These are phyloP conservation scores for Oeneis ivallda DNA, from an alignment of 2,888 invertebrate genomes.

Conservation along the genomic window DNA sequence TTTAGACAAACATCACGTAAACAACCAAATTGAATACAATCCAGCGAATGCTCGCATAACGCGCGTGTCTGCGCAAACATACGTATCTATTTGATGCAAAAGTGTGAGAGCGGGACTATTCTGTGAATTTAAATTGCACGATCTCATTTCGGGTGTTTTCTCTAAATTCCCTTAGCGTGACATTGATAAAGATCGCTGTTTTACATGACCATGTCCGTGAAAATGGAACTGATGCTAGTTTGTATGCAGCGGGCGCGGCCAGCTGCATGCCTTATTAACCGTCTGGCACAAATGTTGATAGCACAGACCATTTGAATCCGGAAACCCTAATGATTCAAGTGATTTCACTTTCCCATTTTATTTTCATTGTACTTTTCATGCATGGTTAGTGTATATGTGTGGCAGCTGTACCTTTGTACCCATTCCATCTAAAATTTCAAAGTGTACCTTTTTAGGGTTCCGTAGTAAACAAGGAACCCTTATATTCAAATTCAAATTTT, in stretches of 20 bases:
- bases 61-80: conserved; percentile 21
- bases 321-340: conserved; percentile 13
- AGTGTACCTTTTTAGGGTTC: no score
- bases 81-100: conserved; percentile 23
- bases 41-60: conserved; percentile 10
- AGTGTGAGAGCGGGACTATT: conserved; percentile 31
- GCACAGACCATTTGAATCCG: conserved; percentile 24
- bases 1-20: conserved; percentile 6
- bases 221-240: conserved; percentile 52
- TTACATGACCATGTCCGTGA: conserved; percentile 68
- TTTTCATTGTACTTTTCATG: background rate
- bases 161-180: conserved; percentile 66
- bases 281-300: conserved; percentile 50
- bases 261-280: conserved; percentile 54
- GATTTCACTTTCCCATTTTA: conserved; percentile 11
- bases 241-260: conserved; percentile 45
- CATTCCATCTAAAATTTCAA: no score
- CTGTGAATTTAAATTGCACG: conserved; percentile 43
- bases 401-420: no score
- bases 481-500: no score
- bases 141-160: conserved; percentile 54
- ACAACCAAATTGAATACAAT: conserved; percentile 31
- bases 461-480: no score
- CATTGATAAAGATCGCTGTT: conserved; percentile 67
- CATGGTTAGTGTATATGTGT: background rate